Evolutionary conservation across 2,797 vertebrate genomes (phyloP).

Genomic region (Leuciscus waleckii): DNA sequence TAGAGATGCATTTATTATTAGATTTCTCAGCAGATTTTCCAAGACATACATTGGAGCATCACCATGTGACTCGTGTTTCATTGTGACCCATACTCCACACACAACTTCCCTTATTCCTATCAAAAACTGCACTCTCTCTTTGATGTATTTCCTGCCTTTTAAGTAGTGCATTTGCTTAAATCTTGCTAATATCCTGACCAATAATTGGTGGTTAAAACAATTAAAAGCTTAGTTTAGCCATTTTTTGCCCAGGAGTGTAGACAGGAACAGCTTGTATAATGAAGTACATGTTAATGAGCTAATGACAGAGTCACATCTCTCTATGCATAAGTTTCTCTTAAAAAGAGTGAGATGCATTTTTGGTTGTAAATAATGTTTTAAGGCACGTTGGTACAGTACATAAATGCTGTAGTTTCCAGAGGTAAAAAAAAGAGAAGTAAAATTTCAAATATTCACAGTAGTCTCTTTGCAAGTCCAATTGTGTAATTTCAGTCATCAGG

Average conservation of each 20-base stretch:
- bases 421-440: neutral
- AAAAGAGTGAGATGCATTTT: conserved; percentile 6
- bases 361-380: conserved; percentile 28
- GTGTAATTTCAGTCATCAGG: neutral
- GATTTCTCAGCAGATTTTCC: too few species aligned
- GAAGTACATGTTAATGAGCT: neutral
- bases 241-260: neutral
- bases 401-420: neutral
- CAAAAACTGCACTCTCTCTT: neutral
- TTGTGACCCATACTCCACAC: neutral
- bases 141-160: too few species aligned
- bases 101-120: neutral
- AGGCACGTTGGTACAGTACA: conserved; percentile 44
- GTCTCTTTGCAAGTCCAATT: neutral
- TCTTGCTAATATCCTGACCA: neutral
- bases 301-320: neutral
- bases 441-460: neutral
- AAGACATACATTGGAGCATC: neutral
- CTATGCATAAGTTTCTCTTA: neutral
- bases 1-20: too few species aligned
- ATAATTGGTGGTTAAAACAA: neutral
- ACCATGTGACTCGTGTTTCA: neutral
- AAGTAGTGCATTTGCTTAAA: neutral
- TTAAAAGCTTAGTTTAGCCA: neutral
- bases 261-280: neutral